These are phyloP conservation scores for Napeogenes inachia DNA, from an alignment of 2,888 invertebrate species.

Conservation along the genomic window DNA sequence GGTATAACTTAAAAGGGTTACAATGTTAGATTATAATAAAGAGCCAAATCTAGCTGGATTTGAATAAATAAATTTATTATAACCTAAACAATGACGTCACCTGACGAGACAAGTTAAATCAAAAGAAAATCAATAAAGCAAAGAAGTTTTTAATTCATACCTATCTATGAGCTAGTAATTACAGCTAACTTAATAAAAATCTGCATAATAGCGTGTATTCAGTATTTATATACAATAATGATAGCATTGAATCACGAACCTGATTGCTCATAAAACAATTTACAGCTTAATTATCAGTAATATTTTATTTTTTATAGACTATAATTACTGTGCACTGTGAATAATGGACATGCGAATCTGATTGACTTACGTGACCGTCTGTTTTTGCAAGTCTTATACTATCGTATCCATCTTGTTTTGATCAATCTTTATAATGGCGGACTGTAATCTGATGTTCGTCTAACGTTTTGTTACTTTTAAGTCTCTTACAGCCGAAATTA, in stretches of 20 bases:
- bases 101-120: too few relatives aligned
- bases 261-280: slow-evolving; percentile 26
- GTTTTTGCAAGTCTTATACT: slow-evolving; percentile 2
- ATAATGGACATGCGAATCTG: slow-evolving; percentile 22
- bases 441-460: neutral
- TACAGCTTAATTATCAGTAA: slow-evolving; percentile 25
- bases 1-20: too few relatives aligned
- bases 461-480: too few relatives aligned
- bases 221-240: slow-evolving; percentile 14
- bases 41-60: too few relatives aligned
- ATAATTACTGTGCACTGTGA: slow-evolving; percentile 23
- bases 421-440: neutral
- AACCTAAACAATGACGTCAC: too few relatives aligned
- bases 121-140: neutral
- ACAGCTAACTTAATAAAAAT: neutral
- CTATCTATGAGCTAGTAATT: neutral
- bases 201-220: slow-evolving; percentile 8
- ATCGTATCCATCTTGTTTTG: slow-evolving; percentile 2
- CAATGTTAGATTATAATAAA: too few relatives aligned
- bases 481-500: too few relatives aligned
- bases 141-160: neutral
- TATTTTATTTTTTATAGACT: slow-evolving; percentile 25
- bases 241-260: slow-evolving; percentile 18
- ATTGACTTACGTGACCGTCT: slow-evolving; percentile 14
- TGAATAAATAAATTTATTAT: too few relatives aligned